Conservation (phyloP, 2,113 vertebrate species). For the Bothrops jararaca region DNA sequence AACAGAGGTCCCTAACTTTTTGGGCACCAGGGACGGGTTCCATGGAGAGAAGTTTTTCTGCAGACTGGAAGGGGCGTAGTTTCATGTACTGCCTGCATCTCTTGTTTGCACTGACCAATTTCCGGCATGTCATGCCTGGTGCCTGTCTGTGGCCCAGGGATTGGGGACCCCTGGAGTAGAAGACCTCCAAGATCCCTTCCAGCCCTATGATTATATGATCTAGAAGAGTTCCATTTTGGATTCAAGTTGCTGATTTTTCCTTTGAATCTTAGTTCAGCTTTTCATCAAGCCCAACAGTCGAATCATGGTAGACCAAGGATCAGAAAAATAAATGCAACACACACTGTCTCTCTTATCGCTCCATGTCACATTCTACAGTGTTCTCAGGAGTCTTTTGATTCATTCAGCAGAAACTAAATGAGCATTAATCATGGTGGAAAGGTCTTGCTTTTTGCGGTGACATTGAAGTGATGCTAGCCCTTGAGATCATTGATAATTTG, state of each 20-base stretch:
- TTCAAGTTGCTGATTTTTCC: not conserved
- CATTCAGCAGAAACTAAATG: constrained; percentile 37
- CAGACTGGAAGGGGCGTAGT: not conserved
- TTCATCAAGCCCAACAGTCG: not conserved
- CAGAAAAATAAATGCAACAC: not conserved
- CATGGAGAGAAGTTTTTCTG: not conserved
- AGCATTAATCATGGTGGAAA: constrained; percentile 65
- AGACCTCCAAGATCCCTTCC: not conserved
- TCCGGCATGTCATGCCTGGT: not conserved
- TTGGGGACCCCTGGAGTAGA: not conserved
- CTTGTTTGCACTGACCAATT: not conserved
- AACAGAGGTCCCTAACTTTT: too few species aligned
- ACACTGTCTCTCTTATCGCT: not conserved
- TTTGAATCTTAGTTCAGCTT: not conserved
- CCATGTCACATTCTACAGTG: not conserved
- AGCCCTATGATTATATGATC: not conserved
- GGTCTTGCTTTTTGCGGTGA: constrained; percentile 56
- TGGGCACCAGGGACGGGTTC: not conserved
- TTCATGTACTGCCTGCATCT: not conserved
- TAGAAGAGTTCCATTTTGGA: not conserved
- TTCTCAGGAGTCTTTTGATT: constrained; percentile 23
- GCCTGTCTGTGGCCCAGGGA: too few species aligned
- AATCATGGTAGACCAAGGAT: not conserved
- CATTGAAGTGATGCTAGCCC: constrained; percentile 53
- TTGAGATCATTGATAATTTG: constrained; percentile 47